Base-by-base conservation (phyloP, 2,113 vertebrate genomes). In the Dromaius novaehollandiae region DNA sequence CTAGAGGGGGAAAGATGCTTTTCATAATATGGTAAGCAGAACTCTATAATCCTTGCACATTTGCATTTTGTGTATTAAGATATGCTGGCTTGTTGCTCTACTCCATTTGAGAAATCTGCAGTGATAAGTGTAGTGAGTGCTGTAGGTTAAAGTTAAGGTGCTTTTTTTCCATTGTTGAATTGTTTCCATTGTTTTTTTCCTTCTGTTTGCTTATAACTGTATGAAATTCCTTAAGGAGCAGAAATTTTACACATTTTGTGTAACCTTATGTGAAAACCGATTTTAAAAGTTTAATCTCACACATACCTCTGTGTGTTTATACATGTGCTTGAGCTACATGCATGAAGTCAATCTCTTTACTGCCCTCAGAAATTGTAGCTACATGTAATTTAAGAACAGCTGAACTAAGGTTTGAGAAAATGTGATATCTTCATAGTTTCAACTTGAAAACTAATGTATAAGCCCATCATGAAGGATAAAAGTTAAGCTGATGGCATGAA, bases 81-180 rank as follows among this genome's bases (percentile, higher is more conserved):
- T 44, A 24, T 46, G 77, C 24, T 66, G 81, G n/a, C 73, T 71
- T 90, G n/a, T 84, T 96, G 65, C 90, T 89, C 93, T 74, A 86
- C 28, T 81, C 21, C 6, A 1, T 88, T 68, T 71, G 66, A 91
- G 55, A 78, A 53, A n/a, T 71, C 75, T 50, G 16, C 40, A 55
- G 60, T 34, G 26, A 63, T 17, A 64, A 83, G 15, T 15, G 36
- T 14, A 80, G 42, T 17, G 3, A 70, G 4, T 34, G 13, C 7
- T 84, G 14, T 0, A 56, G 9, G 18, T 60, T 86, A 71, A 91
- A 83, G 10, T 0, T 74, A 25, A 75, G 21, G 34, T 53, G 13
- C 11, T 7, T 61, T 19, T 60, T 42, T 91, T 82, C 34, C 85
- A 16, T 44, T 75, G 11, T 46, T 83, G 64, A 8, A 90, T 30